Evolutionary conservation across 2,797 vertebrate species (phyloP).

Genomic region (Mergus octosetaceus): DNA sequence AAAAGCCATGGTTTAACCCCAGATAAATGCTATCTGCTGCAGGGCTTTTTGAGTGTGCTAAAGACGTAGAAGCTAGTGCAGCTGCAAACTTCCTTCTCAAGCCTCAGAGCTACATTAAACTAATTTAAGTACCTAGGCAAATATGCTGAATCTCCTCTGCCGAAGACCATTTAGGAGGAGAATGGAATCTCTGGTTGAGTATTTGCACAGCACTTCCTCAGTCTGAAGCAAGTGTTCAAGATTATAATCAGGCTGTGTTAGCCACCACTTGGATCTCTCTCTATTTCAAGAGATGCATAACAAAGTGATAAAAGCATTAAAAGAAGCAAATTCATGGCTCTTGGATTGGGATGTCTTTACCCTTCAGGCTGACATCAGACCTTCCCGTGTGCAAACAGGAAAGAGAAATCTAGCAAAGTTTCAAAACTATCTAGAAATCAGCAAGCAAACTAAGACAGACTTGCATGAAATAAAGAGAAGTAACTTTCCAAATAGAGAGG

Average conservation of each 20-base stretch:
- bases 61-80: background rate
- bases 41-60: background rate
- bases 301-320: background rate
- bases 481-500: background rate
- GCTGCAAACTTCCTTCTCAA: conserved; percentile 10
- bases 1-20: conserved; percentile 27
- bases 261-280: background rate
- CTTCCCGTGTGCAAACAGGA: background rate
- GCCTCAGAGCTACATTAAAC: background rate
- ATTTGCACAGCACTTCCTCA: background rate
- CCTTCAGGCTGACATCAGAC: background rate
- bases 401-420: background rate
- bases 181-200: background rate
- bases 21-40: conserved; percentile 1
- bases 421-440: background rate
- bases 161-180: background rate
- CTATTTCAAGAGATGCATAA: background rate
- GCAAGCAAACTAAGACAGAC: background rate
- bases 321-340: background rate
- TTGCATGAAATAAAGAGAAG: background rate
- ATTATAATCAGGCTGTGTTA: background rate
- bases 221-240: background rate
- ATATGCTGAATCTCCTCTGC: background rate
- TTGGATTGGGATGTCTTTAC: background rate
- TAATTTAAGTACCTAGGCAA: conserved; percentile 18